These are phyloP conservation scores for Goniozus legneri DNA, from an alignment of 1,140 invertebrate species.

Conservation along the genomic window DNA sequence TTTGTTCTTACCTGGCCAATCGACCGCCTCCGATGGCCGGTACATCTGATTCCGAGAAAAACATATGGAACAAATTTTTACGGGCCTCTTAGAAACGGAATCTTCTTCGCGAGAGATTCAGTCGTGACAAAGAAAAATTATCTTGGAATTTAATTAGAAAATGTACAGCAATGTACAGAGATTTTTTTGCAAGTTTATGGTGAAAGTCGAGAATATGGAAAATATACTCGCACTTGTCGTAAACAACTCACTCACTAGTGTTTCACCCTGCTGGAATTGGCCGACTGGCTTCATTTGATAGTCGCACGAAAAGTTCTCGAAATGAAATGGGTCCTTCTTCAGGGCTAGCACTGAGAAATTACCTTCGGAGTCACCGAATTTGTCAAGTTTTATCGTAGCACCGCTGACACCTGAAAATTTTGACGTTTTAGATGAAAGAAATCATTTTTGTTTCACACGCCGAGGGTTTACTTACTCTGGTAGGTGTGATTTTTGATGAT, in stretches of 20 bases:
- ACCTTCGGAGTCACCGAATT: constrained; percentile 91
- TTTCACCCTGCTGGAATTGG: constrained; percentile 71
- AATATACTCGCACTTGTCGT: constrained; percentile 11
- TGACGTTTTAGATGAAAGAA: background rate
- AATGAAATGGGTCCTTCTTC: constrained; percentile 54
- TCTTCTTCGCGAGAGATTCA: no score
- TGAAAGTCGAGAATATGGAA: background rate
- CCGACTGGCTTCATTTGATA: constrained; percentile 78
- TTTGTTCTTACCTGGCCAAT: constrained; percentile 81
- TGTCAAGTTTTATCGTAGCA: constrained; percentile 83
- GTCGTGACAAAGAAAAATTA: no score
- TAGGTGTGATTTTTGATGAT: constrained; percentile 75
- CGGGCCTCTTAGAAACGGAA: no score
- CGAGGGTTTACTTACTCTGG: constrained; percentile 76
- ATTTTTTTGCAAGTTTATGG: background rate
- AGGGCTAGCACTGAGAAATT: constrained; percentile 91
- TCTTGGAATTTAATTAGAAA: no score
- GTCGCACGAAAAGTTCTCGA: constrained; percentile 64
- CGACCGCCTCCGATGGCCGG: constrained; percentile 64
- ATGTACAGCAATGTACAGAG: background rate
- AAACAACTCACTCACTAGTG: constrained; percentile 70
- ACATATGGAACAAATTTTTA: no score
- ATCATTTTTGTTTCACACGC: constrained; percentile 9
- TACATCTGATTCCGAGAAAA: no score
- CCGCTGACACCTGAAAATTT: constrained; percentile 79